Conservation (phyloP, 1,140 invertebrate species). For the Drosophila serrata region DNA sequence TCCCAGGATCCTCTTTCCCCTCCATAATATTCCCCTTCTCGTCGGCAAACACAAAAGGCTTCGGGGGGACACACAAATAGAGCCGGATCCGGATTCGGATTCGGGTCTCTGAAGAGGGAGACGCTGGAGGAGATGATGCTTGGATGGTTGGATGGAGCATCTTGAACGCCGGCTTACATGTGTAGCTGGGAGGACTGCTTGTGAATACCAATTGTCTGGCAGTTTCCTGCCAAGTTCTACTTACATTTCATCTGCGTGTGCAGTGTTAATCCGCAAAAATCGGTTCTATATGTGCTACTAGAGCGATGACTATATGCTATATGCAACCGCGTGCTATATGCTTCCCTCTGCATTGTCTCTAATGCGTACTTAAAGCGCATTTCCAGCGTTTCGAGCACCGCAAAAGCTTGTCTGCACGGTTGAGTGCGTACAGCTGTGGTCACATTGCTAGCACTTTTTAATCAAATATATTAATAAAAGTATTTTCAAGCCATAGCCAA, state of each 20-base stretch:
- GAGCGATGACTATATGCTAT: background rate
- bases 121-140: background rate
- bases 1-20: background rate
- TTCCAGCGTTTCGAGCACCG: conserved; percentile 15
- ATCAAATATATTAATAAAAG: background rate
- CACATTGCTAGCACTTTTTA: too few species aligned
- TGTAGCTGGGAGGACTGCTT: conserved; percentile 17
- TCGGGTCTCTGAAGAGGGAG: background rate
- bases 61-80: conserved; percentile 12
- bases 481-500: too few species aligned
- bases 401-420: conserved; percentile 22
- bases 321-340: conserved; percentile 7
- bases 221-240: background rate
- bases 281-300: conserved; percentile 3
- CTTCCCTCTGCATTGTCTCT: conserved; percentile 26
- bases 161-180: conserved; percentile 31
- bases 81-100: conserved; percentile 2
- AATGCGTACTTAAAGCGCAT: conserved; percentile 48
- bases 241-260: conserved; percentile 30
- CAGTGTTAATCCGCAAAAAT: conserved; percentile 44
- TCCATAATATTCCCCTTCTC: background rate
- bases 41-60: conserved; percentile 33
- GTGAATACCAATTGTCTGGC: conserved; percentile 40
- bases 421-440: conserved; percentile 13
- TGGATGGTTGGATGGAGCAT: background rate